phyloP scores from a whole-genome alignment of 1,140 invertebrate species.

The Diachasma alloeum region DNA sequence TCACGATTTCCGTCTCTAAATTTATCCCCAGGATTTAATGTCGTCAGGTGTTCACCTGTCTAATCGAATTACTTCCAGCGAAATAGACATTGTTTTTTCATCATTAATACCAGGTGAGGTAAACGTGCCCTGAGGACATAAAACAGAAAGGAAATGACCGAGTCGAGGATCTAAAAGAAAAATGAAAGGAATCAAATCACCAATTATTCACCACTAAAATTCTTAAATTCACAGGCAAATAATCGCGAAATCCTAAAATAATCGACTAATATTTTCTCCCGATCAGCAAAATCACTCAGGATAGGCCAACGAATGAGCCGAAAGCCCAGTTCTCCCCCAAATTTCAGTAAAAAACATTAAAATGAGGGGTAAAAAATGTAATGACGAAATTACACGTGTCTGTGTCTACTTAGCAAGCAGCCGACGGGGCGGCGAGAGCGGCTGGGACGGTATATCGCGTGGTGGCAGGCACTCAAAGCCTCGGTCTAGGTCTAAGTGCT shows the following conservation, averaged over 20 bases:
- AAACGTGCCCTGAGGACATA: not conserved
- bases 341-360: not conserved
- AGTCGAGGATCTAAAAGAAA: not conserved
- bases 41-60: not conserved
- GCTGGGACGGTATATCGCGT: slow-evolving; percentile 79
- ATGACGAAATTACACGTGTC: slow-evolving; percentile 44
- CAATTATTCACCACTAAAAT: not conserved
- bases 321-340: no score
- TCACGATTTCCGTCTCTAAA: no score
- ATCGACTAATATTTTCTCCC: no score
- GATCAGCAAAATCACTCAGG: no score
- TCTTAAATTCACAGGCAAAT: not conserved
- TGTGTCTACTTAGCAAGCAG: slow-evolving; percentile 72
- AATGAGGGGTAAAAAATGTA: slow-evolving; percentile 30
- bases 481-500: slow-evolving; percentile 74
- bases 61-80: not conserved
- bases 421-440: slow-evolving; percentile 78
- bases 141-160: not conserved
- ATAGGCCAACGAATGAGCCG: no score
- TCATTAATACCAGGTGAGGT: not conserved
- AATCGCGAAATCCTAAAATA: no score
- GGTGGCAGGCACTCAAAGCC: slow-evolving; percentile 78
- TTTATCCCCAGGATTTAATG: not conserved
- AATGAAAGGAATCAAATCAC: not conserved
- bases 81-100: not conserved